phyloP scores from a whole-genome alignment of 1,140 invertebrate species.

The Anastatus disparis region DNA sequence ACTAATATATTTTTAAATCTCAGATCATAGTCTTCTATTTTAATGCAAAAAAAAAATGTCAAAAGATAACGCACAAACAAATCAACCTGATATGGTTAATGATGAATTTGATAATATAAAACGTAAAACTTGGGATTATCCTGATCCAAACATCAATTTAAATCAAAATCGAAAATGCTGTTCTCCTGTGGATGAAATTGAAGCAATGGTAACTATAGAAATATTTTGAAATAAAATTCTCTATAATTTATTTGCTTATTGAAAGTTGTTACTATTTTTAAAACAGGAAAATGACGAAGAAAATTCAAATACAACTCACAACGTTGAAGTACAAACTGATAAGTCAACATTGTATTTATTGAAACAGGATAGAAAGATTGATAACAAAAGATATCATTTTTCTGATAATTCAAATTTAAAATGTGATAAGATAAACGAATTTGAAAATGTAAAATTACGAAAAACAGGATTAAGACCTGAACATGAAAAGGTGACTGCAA shows the following conservation, averaged over 20 bases:
- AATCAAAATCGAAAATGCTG: conserved; percentile 31
- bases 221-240: neutral
- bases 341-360: conserved; percentile 17
- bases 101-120: neutral
- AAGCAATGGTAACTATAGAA: conserved; percentile 8
- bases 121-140: conserved; percentile 9
- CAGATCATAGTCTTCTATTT: no score
- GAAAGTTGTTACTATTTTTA: neutral
- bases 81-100: neutral
- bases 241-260: neutral
- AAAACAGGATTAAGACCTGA: conserved; percentile 6
- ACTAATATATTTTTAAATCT: no score
- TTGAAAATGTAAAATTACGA: conserved; percentile 12
- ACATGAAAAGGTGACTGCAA: conserved; percentile 1
- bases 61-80: conserved; percentile 7
- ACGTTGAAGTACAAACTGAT: conserved; percentile 22
- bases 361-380: conserved; percentile 25
- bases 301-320: conserved; percentile 11
- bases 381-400: conserved; percentile 8
- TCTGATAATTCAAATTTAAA: neutral
- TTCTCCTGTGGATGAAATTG: conserved; percentile 27
- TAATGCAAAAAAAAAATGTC: conserved; percentile 19
- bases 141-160: neutral
- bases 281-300: neutral
- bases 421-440: conserved; percentile 4